Evolutionary conservation across 2,113 vertebrate species (phyloP), one percentile per base, ranked within the genome.

Genomic region (Myotis brandtii): DNA sequence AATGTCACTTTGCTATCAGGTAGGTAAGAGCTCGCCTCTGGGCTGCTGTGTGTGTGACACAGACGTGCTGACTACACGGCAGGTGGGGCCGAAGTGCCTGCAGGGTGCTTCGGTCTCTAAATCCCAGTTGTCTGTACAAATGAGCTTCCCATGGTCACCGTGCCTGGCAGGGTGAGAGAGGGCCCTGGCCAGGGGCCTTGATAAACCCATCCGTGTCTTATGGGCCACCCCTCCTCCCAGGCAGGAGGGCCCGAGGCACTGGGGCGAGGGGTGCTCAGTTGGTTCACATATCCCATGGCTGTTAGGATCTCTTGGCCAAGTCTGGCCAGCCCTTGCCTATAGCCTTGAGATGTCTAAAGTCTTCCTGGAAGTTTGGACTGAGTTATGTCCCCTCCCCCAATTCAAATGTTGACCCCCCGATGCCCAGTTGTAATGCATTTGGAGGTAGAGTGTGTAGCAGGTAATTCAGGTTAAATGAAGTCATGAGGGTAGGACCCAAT

Each of bases 1-100:
- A 4, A 5, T 1, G 7, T 12, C 37, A 9, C 1, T 0, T 0
- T 1, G 20, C 1, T 7, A 0, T 12, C 20, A 6, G 7, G 50
- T 17, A 20, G 2, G 2, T 0, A 0, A 5, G 6, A 30, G 56
- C 37, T 16, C 43, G 25, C 32, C 9, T 9, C 18, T 3, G 4
- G 56, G n/a, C 6, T 1, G 4, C 56, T 62, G 12, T 0, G 0
- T 3, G 17, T 30, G 32, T 25, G 32, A 8, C 30, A 10, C 6
- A 21, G 16, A 0, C 43, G 62, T 40, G 54, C 46, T 0, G 50
- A 23, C 4, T 76, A 50, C 77, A 4, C 0, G 1, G 50, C 46
- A 13, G 6, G 10, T 16, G 23, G n/a, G 50, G 5, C 5, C 1
- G 2, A 32, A 23, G 32, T 0, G 0, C 70, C 59, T 6, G 2